Evolutionary conservation across 2,113 vertebrate species (phyloP), one percentile per base, ranked within the genome.

Genomic region (Argyrosomus japonicus): DNA sequence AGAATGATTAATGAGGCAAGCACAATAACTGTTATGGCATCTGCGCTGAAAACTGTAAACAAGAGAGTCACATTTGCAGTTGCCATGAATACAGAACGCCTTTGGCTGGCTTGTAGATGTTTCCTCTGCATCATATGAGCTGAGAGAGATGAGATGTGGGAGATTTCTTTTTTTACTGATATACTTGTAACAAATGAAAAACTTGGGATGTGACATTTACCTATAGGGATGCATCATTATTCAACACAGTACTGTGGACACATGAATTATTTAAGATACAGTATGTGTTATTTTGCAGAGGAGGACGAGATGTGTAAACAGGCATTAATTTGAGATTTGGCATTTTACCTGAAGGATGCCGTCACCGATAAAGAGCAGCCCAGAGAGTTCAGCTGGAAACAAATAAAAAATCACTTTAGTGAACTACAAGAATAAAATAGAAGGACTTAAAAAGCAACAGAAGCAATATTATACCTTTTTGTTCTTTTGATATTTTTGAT

Each of bases 401-500:
- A 87, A 23, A 54, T 61, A 56, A 89, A 61, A 75, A 87, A 89
- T 60, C 58, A 53, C 68, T 65, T 79, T 0, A 50, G n/a, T 54
- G 21, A 47, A 78, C 12, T 12, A 21, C 5, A 63, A 23, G 21
- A 17, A 13, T 18, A 25, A 32, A 75, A 47, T 6, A 8, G 19
- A 40, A 21, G 14, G 13, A 19, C 19, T 71, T 18, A 6, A 62
- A 77, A 85, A 79, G n/a, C 1, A 29, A 27, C 23, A 67, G 56
- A 85, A 79, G n/a, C 1, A 29, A 25, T n/a, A 67, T 53, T 85
- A 83, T 95, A 99, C 98, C 97, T 97, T 97, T 97, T 94, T 99
- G 98, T 84, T 99, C 98, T 95, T 99, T 99, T 90, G 98, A 99
- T 95, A 99, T 99, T 96, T 99, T 99, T 80, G 98, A 99, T 93